A percentile compares a stretch with the other conserved stretches of the same genome.
phyloP scores from a whole-genome alignment of 2,888 invertebrate species.

The Agapetus fuscipes region DNA sequence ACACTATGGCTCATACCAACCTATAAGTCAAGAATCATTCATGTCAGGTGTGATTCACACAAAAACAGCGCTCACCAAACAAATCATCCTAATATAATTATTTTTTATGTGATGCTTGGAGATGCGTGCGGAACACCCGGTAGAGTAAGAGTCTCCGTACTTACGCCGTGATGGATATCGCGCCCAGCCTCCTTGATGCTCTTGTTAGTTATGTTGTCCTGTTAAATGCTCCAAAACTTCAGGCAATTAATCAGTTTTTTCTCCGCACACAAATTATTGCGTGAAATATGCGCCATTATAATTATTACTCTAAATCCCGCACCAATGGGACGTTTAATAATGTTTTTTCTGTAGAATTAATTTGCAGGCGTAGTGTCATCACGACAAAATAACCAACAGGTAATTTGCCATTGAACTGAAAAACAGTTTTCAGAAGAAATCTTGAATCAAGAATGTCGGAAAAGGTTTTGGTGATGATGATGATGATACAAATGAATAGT shows the following conservation, averaged over 20 bases:
- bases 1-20: no score
- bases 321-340: constrained; percentile 14
- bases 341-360: no score
- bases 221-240: constrained; percentile 20
- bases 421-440: no score
- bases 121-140: background rate
- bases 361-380: no score
- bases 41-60: no score
- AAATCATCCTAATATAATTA: background rate
- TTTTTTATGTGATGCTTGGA: background rate
- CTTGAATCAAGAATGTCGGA: no score
- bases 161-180: constrained; percentile 19
- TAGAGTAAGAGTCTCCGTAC: constrained; percentile 4
- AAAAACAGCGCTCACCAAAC: no score
- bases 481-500: no score
- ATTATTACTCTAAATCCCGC: constrained; percentile 18
- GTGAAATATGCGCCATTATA: constrained; percentile 19
- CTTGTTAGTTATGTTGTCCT: constrained; percentile 20
- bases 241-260: constrained; percentile 19
- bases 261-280: constrained; percentile 15
- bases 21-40: no score
- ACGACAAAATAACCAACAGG: no score
- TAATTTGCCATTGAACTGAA: no score
- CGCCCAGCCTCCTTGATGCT: constrained; percentile 16
- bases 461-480: no score